Evolutionary conservation across 1,140 invertebrate species (phyloP).

Genomic region (Heliconius congener): DNA sequence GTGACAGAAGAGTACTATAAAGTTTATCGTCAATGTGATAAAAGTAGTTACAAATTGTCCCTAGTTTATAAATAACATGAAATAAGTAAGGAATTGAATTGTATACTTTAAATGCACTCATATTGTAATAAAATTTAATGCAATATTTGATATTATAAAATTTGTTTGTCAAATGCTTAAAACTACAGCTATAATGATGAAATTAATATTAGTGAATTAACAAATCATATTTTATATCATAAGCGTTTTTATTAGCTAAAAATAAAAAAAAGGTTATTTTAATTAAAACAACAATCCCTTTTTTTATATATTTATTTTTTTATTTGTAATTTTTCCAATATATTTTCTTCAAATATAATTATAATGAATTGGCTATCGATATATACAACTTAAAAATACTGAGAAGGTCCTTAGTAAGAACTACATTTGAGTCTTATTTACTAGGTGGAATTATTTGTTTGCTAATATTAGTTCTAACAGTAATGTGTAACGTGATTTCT

Average conservation of each 20-base stretch:
- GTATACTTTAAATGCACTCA: too few species aligned
- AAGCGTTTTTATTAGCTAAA: not conserved
- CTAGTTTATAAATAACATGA: not conserved
- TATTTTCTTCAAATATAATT: conserved; percentile 67
- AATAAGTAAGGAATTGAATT: too few species aligned
- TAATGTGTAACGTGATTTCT: conserved; percentile 35
- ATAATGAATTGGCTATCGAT: conserved; percentile 72
- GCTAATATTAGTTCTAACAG: conserved; percentile 43
- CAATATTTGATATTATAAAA: too few species aligned
- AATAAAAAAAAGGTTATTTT: conserved; percentile 18
- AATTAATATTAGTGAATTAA: not conserved
- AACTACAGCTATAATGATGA: not conserved
- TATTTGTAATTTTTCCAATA: conserved; percentile 57
- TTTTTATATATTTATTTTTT: conserved; percentile 69
- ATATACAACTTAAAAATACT: conserved; percentile 72
- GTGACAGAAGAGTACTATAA: conserved; percentile 2
- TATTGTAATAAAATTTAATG: too few species aligned
- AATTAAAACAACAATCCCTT: conserved; percentile 51
- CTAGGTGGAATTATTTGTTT: conserved; percentile 73
- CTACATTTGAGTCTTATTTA: conserved; percentile 71
- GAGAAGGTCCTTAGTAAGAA: conserved; percentile 61
- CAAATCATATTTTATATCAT: conserved; percentile 1
- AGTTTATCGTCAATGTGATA: not conserved
- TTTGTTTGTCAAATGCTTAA: not conserved
- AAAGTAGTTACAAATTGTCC: not conserved